Percentiles rank a stretch among this genome's conserved stretches.
These are phyloP conservation scores for Seriola quinqueradiata DNA, from an alignment of 2,113 vertebrate genomes.

Conservation along the genomic window DNA sequence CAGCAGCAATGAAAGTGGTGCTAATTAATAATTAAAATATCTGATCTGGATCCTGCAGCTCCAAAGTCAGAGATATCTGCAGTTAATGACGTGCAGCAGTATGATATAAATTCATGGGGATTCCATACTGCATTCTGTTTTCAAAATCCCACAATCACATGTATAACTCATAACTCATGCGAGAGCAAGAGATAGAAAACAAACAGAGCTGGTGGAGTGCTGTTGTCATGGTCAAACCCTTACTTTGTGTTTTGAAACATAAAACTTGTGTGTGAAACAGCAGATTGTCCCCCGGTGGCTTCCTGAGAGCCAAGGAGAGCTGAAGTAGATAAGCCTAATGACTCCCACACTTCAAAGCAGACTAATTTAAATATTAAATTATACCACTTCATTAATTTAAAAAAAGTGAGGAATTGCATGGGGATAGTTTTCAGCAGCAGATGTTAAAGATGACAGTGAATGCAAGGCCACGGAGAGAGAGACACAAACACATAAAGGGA, in stretches of 20 bases:
- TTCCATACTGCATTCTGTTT: not conserved
- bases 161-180: not conserved
- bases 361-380: slow-evolving; percentile 72
- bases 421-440: slow-evolving; percentile 50
- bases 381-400: slow-evolving; percentile 70
- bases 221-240: slow-evolving; percentile 22
- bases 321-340: slow-evolving; percentile 55
- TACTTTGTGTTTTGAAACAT: slow-evolving; percentile 16
- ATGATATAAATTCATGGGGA: no score
- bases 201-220: not conserved
- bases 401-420: slow-evolving; percentile 44
- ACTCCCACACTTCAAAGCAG: slow-evolving; percentile 66
- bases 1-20: no score
- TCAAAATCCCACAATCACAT: not conserved
- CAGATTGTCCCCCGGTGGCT: slow-evolving; percentile 38
- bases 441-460: slow-evolving; percentile 64
- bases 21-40: no score
- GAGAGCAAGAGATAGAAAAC: not conserved
- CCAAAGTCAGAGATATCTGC: no score
- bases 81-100: no score
- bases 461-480: slow-evolving; percentile 55
- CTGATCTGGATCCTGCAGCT: no score
- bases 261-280: slow-evolving; percentile 39
- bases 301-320: slow-evolving; percentile 36
- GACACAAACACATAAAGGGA: slow-evolving; percentile 34